Base-by-base conservation (phyloP, 2,888 invertebrate genomes). In the Agrotis clavis region DNA sequence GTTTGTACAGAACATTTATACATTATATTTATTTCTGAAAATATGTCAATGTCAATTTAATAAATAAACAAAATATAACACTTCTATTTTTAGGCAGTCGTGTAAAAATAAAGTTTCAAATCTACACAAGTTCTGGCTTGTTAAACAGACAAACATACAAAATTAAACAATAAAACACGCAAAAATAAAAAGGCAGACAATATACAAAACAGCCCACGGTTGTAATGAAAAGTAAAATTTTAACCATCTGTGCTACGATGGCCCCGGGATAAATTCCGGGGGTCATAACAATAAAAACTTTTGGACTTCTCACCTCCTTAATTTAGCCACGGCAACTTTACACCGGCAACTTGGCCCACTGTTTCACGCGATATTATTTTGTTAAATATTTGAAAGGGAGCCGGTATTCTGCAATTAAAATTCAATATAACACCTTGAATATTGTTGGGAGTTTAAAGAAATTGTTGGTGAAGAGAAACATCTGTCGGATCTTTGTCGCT, bases 221-320 rank as follows among this genome's bases (percentile, higher is more conserved):
- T 81, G 87, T 86, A 90, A 89, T 88, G 89, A 88, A 90, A 90
- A 88, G 90, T 89, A 81, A 88, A 90, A 90, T 89, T 90, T 88
- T 85, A 86, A 87, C 84, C 90, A 90, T 87, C 89, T 87, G 87
- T 84, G 69, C 78, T 67, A 77, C 78, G 81, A 84, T 80, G 80
- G 81, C 84, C 79, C 68, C 69, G 74, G 86, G 90, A 90, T 91
- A 88, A 90, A 89, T 90, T 89, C 82, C 84, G 68, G 59, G 68
- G 80, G 85, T 74, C 83, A 85, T 88, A 90, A 91, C 91, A 91
- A 92, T 92, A 92, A 91, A 92, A 92, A 92, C 89, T 92, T 92
- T 89, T 86, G 85, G 83, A 89, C 86, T 89, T 90, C 89, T 87
- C 92, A 91, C 92, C 91, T 91, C 88, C 90, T 90, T 89, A 90